These are phyloP conservation scores for Tenualosa thibaudeaui DNA, from an alignment of 2,797 vertebrate species.

Conservation along the genomic window DNA sequence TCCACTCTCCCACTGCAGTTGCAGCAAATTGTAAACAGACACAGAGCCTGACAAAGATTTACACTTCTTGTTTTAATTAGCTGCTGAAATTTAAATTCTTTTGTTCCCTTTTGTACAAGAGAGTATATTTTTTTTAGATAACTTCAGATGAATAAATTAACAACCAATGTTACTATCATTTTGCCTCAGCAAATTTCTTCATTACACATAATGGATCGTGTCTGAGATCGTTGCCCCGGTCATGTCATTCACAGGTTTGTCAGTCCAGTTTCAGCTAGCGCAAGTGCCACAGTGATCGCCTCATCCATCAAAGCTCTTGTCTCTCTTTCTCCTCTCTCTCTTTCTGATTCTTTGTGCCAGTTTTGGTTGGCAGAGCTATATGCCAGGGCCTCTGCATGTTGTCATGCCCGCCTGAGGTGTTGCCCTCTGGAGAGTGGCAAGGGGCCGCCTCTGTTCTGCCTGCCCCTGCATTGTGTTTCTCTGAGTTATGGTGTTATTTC, in stretches of 20 bases:
- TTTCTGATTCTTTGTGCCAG: not conserved
- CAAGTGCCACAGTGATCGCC: not conserved
- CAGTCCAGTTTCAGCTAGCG: not conserved
- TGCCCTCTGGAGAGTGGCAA: constrained; percentile 27
- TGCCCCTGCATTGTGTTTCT: not conserved
- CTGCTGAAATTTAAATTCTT: not conserved
- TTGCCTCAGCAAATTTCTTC: not conserved
- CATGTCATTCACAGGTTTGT: not conserved
- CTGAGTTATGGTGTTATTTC: constrained; percentile 41
- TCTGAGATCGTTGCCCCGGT: not conserved
- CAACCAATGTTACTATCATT: not conserved
- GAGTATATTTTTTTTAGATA: not conserved
- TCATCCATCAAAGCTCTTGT: constrained; percentile 19
- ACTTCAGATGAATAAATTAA: not conserved
- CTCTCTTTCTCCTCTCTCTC: not conserved
- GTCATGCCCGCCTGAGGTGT: constrained; percentile 29
- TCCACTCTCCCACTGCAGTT: not conserved
- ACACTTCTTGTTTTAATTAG: not conserved
- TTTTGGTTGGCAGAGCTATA: not conserved
- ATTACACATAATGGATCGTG: not conserved
- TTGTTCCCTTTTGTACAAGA: not conserved
- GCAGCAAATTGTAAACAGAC: not conserved
- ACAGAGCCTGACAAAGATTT: not conserved
- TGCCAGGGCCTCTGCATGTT: not conserved
- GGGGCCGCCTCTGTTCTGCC: not conserved